Conservation (phyloP, 2,797 vertebrate genomes). For the Nannoperca obscura region DNA sequence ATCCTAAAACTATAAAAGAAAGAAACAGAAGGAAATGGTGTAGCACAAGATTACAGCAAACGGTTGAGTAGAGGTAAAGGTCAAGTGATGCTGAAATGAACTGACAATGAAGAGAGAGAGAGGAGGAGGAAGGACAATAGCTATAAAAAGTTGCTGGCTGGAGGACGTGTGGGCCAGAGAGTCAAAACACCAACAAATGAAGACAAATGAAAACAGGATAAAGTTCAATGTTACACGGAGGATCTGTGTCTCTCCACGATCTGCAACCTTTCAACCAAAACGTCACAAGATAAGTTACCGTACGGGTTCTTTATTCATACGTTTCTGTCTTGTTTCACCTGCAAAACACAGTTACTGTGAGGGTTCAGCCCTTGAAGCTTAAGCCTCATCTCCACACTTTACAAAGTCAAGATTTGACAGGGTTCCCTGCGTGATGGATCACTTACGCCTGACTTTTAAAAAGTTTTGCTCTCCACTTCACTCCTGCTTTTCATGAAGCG, state of each 20-base stretch:
- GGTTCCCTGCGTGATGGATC: not conserved
- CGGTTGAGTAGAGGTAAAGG: not conserved
- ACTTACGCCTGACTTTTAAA: slow-evolving; percentile 1
- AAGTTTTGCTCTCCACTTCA: slow-evolving; percentile 7
- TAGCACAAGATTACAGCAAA: not conserved
- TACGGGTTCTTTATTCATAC: not conserved
- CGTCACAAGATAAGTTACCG: not conserved
- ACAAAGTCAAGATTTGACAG: not conserved
- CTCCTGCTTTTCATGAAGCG: slow-evolving; percentile 31
- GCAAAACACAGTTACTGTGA: not conserved
- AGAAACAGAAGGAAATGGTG: not conserved
- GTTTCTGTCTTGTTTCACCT: not conserved
- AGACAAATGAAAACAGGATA: slow-evolving; percentile 12
- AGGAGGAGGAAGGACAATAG: not conserved
- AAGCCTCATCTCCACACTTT: not conserved
- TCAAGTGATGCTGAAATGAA: not conserved
- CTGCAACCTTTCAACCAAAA: not conserved
- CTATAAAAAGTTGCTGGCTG: slow-evolving; percentile 19
- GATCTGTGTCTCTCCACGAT: not conserved
- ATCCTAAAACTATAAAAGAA: not conserved
- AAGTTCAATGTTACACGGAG: slow-evolving; percentile 13
- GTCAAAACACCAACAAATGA: slow-evolving; percentile 1
- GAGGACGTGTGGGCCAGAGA: slow-evolving; percentile 17
- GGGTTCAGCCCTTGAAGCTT: not conserved
- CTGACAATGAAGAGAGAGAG: not conserved